Evolutionary conservation across 2,113 vertebrate genomes (phyloP).

Genomic region (Desmodus rotundus): DNA sequence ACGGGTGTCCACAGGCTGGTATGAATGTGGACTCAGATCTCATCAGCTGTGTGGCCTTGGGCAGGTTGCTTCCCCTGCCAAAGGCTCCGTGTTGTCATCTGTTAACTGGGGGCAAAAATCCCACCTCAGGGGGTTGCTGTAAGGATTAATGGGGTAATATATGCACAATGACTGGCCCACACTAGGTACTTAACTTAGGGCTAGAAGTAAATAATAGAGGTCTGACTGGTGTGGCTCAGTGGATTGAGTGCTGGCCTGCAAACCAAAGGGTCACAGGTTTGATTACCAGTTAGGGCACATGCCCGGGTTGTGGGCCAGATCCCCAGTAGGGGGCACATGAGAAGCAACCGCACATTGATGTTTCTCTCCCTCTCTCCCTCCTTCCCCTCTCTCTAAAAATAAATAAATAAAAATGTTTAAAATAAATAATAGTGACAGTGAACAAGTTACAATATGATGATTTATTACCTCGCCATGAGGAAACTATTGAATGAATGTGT

Average conservation of each 20-base stretch:
- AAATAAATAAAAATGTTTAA: neutral
- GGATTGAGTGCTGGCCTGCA: too few relatives aligned
- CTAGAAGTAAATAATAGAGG: neutral
- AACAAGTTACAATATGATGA: neutral
- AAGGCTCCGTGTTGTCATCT: neutral
- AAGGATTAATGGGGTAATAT: neutral
- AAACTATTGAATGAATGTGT: fast-evolving
- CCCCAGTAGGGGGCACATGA: too few relatives aligned
- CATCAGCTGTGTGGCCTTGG: neutral
- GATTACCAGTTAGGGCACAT: too few relatives aligned
- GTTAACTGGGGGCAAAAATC: neutral
- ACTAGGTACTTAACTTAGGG: neutral
- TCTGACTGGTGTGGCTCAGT: too few relatives aligned
- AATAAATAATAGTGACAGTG: neutral
- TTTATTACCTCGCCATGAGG: neutral
- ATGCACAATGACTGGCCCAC: neutral
- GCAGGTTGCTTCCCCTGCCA: neutral
- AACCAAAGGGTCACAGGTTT: fast-evolving
- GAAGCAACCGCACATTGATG: too few relatives aligned
- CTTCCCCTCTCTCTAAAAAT: too few relatives aligned
- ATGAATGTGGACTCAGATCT: neutral
- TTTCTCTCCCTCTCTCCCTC: too few relatives aligned
- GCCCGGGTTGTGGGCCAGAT: too few relatives aligned
- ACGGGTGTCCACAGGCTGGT: neutral
- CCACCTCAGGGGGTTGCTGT: neutral